A percentile compares a stretch with the other conserved stretches of the same genome.
phyloP scores from a whole-genome alignment of 2,888 invertebrate genomes.

The Cyrtodaria siliqua region DNA sequence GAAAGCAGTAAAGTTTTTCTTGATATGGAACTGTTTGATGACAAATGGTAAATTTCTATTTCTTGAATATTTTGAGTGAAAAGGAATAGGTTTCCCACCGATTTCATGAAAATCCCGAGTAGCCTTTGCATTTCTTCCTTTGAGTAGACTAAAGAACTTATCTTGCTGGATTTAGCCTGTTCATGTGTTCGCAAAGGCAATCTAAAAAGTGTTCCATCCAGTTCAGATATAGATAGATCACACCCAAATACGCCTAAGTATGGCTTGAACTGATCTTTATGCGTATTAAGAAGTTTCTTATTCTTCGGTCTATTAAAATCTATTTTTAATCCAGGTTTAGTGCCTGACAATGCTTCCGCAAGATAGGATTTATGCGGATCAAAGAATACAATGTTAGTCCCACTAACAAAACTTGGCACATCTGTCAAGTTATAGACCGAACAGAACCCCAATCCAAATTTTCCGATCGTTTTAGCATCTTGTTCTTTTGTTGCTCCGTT shows the following conservation, averaged over 20 bases:
- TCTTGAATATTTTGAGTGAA: conserved; percentile 81
- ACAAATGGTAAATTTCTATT: conserved; percentile 76
- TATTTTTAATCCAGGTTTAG: conserved; percentile 72
- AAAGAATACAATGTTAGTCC: conserved; percentile 80
- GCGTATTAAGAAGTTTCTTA: conserved; percentile 40
- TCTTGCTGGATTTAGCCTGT: conserved; percentile 69
- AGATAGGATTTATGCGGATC: conserved; percentile 82
- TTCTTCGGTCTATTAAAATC: conserved; percentile 62
- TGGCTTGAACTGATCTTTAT: conserved; percentile 73
- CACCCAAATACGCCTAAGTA: conserved; percentile 75
- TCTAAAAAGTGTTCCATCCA: conserved; percentile 80
- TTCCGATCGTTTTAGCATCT: conserved; percentile 80
- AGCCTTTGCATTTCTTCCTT: conserved; percentile 71
- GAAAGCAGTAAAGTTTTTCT: no score
- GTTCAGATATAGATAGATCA: conserved; percentile 18
- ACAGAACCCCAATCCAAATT: conserved; percentile 84
- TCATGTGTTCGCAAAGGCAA: conserved; percentile 80
- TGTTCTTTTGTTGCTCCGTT: conserved; percentile 81
- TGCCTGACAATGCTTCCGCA: conserved; percentile 62
- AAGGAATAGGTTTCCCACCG: conserved; percentile 76
- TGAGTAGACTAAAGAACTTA: conserved; percentile 74
- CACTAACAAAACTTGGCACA: conserved; percentile 82
- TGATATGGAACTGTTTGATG: conserved; percentile 3
- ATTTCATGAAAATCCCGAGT: conserved; percentile 70
- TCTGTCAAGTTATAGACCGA: conserved; percentile 84